Evolutionary conservation across 2,113 vertebrate species (phyloP).

Genomic region (Sander vitreus): DNA sequence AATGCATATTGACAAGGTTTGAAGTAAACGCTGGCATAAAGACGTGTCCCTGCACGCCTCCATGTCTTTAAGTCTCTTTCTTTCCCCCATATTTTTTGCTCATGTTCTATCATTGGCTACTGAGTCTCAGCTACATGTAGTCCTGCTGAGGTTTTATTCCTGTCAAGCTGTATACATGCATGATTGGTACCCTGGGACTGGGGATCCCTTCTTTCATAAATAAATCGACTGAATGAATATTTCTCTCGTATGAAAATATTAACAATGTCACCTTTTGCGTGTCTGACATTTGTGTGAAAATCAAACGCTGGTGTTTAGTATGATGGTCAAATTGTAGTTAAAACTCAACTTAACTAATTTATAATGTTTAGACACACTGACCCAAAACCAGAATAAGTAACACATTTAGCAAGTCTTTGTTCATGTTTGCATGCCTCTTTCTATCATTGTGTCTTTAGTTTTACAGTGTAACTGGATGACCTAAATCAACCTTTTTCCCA

Average conservation of each 20-base stretch:
- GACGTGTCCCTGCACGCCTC: constrained; percentile 13
- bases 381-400: not conserved
- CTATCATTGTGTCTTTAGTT: too few species aligned
- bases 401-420: not conserved
- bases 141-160: constrained; percentile 2
- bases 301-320: not conserved
- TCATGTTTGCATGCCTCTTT: not conserved
- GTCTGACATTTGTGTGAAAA: not conserved
- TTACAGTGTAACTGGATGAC: too few species aligned
- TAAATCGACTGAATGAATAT: constrained; percentile 27
- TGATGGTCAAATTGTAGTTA: not conserved
- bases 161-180: constrained; percentile 4
- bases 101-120: constrained; percentile 3
- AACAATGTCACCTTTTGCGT: not conserved
- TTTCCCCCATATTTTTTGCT: not conserved
- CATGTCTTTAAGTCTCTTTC: not conserved
- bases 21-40: constrained; percentile 3
- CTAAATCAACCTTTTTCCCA: not conserved
- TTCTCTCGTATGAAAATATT: not conserved
- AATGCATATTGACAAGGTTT: constrained; percentile 46
- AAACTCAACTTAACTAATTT: not conserved
- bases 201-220: constrained; percentile 15
- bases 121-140: too few species aligned
- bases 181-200: not conserved
- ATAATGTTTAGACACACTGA: not conserved